Evolutionary conservation across 2,888 invertebrate species (phyloP).

Genomic region (Euplexia lucipara): DNA sequence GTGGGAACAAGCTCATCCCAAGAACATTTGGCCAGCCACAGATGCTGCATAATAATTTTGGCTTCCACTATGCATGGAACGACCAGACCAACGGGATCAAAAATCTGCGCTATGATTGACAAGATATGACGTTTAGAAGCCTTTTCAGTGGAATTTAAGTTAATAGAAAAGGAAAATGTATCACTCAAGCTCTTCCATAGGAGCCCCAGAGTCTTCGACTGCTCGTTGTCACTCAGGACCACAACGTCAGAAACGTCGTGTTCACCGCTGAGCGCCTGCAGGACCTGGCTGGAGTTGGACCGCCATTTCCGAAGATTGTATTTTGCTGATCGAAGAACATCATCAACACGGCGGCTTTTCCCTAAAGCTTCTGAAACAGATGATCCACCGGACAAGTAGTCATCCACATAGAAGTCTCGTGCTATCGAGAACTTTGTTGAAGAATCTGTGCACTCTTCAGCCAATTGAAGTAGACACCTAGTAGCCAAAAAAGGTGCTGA

Average conservation of each 20-base stretch:
- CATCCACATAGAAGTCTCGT: background rate
- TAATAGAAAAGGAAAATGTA: background rate
- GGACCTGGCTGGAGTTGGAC: no score
- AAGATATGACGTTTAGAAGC: background rate
- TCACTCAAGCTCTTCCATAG: background rate
- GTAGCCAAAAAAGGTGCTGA: slow-evolving; percentile 1
- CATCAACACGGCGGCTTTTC: no score
- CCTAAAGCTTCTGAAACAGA: no score
- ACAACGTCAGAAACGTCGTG: no score
- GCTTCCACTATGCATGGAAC: background rate
- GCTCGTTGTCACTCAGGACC: no score
- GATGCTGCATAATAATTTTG: background rate
- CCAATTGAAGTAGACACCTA: background rate
- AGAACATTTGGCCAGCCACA: background rate
- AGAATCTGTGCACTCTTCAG: background rate
- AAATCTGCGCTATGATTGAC: background rate
- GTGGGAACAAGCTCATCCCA: slow-evolving; percentile 1
- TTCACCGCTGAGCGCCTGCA: no score
- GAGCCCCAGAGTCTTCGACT: background rate
- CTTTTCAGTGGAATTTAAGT: background rate
- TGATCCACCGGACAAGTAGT: no score
- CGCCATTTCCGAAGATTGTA: no score
- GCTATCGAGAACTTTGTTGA: no score
- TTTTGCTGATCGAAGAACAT: no score
- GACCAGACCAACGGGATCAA: no score